A percentile compares a stretch with the other conserved stretches of the same genome.
Conservation (phyloP, 1,140 invertebrate species). For the Calosoma granatense region DNA sequence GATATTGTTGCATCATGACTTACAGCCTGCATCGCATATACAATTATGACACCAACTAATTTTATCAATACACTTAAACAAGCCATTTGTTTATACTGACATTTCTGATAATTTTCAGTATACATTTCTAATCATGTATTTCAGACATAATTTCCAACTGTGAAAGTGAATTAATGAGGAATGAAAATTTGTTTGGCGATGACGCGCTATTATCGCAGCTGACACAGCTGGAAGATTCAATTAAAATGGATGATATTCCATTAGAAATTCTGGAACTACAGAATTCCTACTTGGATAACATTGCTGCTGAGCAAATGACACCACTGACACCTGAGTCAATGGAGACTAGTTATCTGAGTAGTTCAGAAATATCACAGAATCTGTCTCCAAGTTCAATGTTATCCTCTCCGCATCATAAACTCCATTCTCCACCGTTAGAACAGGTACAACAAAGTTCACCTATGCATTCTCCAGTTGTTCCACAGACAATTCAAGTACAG, state of each 20-base stretch:
- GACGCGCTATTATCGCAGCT: conserved; percentile 26
- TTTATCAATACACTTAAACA: too few species aligned
- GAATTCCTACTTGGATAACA: conserved; percentile 14
- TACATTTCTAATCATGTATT: too few species aligned
- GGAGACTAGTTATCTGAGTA: background rate
- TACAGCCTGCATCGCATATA: background rate
- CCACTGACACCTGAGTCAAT: background rate
- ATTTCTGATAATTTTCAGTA: too few species aligned
- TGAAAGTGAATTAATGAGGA: conserved; percentile 30
- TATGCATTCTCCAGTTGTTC: background rate
- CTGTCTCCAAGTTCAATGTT: background rate
- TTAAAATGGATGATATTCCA: conserved; percentile 26
- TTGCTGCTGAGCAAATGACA: background rate
- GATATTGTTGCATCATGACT: background rate
- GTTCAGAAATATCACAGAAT: background rate
- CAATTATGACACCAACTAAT: background rate
- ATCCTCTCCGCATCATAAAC: background rate
- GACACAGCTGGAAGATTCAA: conserved; percentile 15
- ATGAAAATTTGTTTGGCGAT: conserved; percentile 27
- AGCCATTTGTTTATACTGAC: too few species aligned
- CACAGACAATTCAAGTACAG: conserved; percentile 10
- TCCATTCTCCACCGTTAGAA: background rate
- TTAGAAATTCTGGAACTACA: conserved; percentile 27
- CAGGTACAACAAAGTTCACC: background rate
- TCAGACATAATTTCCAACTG: conserved; percentile 31